Evolutionary conservation across 2,888 invertebrate species (phyloP), one percentile per base, ranked within the genome.

Genomic region (Argynnis bischoffii): DNA sequence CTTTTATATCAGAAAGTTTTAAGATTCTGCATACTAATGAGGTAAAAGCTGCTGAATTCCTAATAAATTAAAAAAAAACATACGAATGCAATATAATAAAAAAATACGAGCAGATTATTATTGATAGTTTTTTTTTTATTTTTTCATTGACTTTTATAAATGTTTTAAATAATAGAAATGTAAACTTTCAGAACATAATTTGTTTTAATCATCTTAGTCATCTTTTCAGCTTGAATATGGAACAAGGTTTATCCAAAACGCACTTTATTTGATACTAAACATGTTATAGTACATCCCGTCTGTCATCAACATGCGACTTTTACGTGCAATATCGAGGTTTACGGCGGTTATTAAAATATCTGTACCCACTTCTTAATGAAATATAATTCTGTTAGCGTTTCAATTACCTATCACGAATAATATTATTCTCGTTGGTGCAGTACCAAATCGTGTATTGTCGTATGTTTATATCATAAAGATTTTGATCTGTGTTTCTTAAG

Each of bases 291-390:
- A 83, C 81, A 79, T 77, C 72, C 75, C 74, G 75, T 78, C 77
- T 76, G 77, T 75, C 75, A 75, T 75, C 75, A 74, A 76, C 73
- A 77, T 79, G 78, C 79, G 70, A 73, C 67, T 81, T 78, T 80
- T 77, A 80, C 77, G 79, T 80, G 81, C 78, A 78, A 80, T 80
- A 83, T 81, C 78, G 78, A 77, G 81, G 83, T 87, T 87, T 85
- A 86, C 77, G 75, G 72, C 76, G 55, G 64, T 48, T 65, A 57
- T 75, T 73, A 77, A 75, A 72, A 59, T 63, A 60, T 66, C 35
- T 64, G 55, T 67, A 64, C 41, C 59, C 31, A 51, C 61, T 66
- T 67, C 69, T 59, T 65, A 66, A 69, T 69, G 69, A 65, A 69
- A 69, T 64, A 55, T 72, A 70, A 61, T 66, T 63, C 56, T 47